Evolutionary conservation across 2,113 vertebrate species (phyloP), one percentile per base, ranked within the genome.

Genomic region (Chauna torquata): DNA sequence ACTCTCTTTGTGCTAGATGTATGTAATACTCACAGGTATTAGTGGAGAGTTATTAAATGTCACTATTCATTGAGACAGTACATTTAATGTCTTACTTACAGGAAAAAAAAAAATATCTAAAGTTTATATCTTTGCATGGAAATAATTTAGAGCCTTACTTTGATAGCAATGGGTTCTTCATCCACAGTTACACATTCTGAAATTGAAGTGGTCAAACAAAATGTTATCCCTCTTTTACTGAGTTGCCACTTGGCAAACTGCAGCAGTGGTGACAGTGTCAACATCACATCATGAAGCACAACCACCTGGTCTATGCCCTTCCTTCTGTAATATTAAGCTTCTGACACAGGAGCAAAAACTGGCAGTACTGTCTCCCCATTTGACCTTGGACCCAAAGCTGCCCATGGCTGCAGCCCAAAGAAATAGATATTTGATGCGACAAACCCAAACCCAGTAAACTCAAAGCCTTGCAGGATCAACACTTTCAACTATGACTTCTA

Each of bases 1-100:
- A 74, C 38, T 76, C 52, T 69, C 38, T 68, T 77, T 49, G 15
- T 85, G n/a, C 5, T 36, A 82, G 76, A 92, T 70, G 9, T 16
- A 22, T 17, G 78, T 90, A 92, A 92, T 93, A 58, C 87, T 96
- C 84, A 54, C 1, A 69, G 74, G 71, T 64, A 92, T 94, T 96
- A 96, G 81, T 66, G 45, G 42, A 52, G 90, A 92, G 72, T 94
- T 96, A 97, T 93, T 97, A 95, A 86, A 96, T 93, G 92, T 94
- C 96, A 97, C 92, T 92, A 52, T 86, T 95, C 61, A 93, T 91
- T 82, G 85, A 84, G 79, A 91, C 69, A 58, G 64, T 23, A 71
- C 9, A 92, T 95, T 86, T 94, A 95, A 94, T 57, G 38, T 86
- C 86, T 88, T 45, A 55, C 58, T 81, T 57, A 92, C 2, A 72